Conservation (phyloP, 23 tunicate genomes). For the Pegea sp. region DNA sequence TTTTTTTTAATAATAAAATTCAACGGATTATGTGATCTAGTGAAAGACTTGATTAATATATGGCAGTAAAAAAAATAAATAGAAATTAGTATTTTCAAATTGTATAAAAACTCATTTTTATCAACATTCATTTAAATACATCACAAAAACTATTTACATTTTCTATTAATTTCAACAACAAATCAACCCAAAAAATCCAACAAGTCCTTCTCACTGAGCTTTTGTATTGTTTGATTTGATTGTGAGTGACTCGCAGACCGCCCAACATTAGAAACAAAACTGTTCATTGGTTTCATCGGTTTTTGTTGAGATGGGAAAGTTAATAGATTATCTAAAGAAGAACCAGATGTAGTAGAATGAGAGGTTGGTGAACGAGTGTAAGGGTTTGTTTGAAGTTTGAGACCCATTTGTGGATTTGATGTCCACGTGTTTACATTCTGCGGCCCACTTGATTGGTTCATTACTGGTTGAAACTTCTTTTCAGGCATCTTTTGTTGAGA, state of each 20-base stretch:
- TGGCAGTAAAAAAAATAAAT: too few species aligned
- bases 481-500: not conserved
- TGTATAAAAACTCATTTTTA: too few species aligned
- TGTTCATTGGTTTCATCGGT: slow-evolving; percentile 18
- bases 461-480: not conserved
- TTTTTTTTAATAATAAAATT: too few species aligned
- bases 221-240: slow-evolving; percentile 1
- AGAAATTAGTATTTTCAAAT: too few species aligned
- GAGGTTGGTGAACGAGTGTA: not conserved
- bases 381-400: not conserved
- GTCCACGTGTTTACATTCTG: not conserved
- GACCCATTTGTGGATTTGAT: not conserved
- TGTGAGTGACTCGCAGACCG: not conserved
- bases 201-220: slow-evolving; percentile 33
- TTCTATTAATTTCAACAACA: not conserved
- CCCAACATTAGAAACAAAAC: slow-evolving; percentile 4
- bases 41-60: too few species aligned
- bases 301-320: slow-evolving; percentile 21
- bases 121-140: too few species aligned
- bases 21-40: too few species aligned
- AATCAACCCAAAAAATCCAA: slow-evolving; percentile 42
- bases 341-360: not conserved
- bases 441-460: not conserved
- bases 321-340: slow-evolving; percentile 32
- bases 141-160: too few species aligned